Evolutionary conservation across 2,113 vertebrate genomes (phyloP).

Genomic region (Campylomormyrus numenius): DNA sequence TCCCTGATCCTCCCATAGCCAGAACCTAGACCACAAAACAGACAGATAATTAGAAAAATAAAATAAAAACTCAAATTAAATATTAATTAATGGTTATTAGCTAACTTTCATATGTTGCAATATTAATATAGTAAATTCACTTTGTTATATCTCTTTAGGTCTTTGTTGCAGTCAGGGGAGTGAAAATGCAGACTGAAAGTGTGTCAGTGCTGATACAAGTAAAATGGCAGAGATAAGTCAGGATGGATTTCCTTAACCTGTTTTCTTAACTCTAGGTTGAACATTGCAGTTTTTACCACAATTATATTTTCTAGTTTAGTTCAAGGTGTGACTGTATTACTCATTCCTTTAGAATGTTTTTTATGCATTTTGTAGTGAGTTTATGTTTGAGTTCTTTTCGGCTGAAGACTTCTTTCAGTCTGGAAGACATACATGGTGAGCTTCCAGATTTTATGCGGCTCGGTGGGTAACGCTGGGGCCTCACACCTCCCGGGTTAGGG

Average conservation of each 20-base stretch:
- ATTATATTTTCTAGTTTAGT: background rate
- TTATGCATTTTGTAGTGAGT: background rate
- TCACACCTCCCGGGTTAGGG: background rate
- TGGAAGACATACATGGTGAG: background rate
- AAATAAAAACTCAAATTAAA: background rate
- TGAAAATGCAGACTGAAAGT: background rate
- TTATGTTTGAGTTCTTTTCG: background rate
- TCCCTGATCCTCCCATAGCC: background rate
- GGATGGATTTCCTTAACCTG: background rate
- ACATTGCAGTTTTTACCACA: background rate
- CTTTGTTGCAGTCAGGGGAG: background rate
- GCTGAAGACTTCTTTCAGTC: background rate
- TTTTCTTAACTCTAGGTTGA: background rate
- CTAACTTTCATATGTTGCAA: background rate
- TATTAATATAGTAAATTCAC: background rate
- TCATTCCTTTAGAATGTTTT: background rate
- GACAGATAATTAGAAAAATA: background rate
- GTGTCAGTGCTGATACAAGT: background rate
- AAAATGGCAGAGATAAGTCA: background rate
- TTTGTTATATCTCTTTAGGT: background rate
- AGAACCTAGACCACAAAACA: background rate
- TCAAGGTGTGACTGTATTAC: background rate
- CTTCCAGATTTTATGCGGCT: background rate
- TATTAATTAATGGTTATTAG: background rate
- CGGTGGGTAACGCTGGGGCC: background rate